phyloP scores from a whole-genome alignment of 2,888 invertebrate genomes.

The Heliconius erato region DNA sequence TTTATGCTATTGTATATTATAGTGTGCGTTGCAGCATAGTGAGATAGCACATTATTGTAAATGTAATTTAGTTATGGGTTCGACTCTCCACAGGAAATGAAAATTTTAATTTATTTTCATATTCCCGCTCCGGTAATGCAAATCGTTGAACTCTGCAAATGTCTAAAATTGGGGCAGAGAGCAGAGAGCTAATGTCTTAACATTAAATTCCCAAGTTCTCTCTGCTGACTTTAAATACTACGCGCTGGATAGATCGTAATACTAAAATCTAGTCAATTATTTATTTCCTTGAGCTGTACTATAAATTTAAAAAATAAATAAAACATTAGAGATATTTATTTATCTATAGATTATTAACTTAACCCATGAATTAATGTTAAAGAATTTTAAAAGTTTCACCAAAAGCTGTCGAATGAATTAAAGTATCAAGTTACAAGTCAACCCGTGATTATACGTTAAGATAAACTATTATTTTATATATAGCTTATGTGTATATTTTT shows the following conservation, averaged over 20 bases:
- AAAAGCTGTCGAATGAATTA: constrained; percentile 8
- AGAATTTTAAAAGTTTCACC: neutral
- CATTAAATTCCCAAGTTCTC: neutral
- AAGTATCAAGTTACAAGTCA: constrained; percentile 22
- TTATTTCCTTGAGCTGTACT: too few species aligned
- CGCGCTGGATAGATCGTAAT: too few species aligned
- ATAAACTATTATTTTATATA: constrained; percentile 12
- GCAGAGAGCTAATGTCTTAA: neutral
- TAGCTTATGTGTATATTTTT: neutral
- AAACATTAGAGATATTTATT: neutral
- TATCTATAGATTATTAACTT: constrained; percentile 1
- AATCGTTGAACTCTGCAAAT: neutral
- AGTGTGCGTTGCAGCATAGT: neutral
- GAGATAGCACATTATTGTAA: neutral
- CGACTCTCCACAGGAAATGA: neutral
- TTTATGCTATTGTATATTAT: neutral
- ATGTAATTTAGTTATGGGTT: neutral
- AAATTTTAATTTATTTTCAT: neutral
- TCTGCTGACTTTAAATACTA: too few species aligned
- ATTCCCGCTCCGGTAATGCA: neutral
- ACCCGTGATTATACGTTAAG: constrained; percentile 3
- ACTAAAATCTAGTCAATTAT: neutral
- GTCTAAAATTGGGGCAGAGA: too few species aligned
- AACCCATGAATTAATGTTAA: constrained; percentile 6
- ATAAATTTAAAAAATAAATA: neutral